These are phyloP conservation scores for Rhynchophorus ferrugineus DNA, from an alignment of 1,140 invertebrate species.

Conservation along the genomic window DNA sequence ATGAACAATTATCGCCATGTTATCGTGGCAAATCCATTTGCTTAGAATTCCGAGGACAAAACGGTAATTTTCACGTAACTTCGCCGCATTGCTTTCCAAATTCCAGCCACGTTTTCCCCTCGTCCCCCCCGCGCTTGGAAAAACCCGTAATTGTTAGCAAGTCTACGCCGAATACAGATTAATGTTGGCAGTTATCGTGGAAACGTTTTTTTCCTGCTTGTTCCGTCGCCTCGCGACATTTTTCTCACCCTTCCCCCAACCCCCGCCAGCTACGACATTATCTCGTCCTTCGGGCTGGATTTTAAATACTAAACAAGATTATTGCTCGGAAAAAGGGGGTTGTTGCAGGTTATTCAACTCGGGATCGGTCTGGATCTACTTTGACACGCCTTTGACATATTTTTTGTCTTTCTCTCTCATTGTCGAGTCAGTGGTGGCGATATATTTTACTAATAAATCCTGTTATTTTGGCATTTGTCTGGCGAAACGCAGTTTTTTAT, in stretches of 20 bases:
- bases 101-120: constrained; percentile 9
- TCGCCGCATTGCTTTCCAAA: constrained; percentile 3
- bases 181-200: constrained; percentile 7
- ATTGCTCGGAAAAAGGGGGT: neutral
- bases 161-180: constrained; percentile 11
- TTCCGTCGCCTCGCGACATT: neutral
- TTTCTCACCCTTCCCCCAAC: constrained; percentile 5
- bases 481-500: too few species aligned
- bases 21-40: constrained; percentile 13
- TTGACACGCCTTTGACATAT: too few species aligned
- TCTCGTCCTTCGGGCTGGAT: constrained; percentile 4
- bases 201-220: constrained; percentile 10
- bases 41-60: constrained; percentile 13
- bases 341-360: constrained; percentile 9
- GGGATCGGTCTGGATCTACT: neutral
- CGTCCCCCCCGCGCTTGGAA: too few species aligned
- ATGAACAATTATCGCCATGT: too few species aligned
- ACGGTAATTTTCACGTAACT: constrained; percentile 19
- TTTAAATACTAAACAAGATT: constrained; percentile 12
- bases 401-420: too few species aligned
- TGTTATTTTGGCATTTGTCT: too few species aligned
- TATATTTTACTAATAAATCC: too few species aligned
- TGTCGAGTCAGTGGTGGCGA: too few species aligned
- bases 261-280: constrained; percentile 1
- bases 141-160: constrained; percentile 20